phyloP scores from a whole-genome alignment of 2,113 vertebrate genomes.

The Dromaius novaehollandiae region DNA sequence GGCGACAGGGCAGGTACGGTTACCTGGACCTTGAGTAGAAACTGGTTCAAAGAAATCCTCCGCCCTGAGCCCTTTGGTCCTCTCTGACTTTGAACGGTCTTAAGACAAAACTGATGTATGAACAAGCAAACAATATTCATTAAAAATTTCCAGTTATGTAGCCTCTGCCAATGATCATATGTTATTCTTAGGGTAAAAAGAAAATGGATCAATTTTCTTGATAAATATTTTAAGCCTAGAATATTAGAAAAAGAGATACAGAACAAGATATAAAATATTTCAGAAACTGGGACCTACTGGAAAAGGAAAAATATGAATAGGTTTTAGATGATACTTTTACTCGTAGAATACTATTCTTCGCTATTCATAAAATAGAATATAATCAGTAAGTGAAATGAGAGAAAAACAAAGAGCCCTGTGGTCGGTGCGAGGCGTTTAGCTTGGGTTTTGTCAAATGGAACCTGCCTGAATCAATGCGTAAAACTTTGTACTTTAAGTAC shows the following conservation, averaged over 20 bases:
- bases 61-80: background rate
- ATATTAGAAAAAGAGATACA: background rate
- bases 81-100: background rate
- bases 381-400: background rate
- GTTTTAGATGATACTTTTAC: background rate
- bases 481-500: too few relatives aligned
- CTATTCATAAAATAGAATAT: background rate
- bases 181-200: background rate
- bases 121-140: background rate
- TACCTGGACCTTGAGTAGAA: background rate
- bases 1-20: background rate
- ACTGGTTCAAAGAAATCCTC: background rate
- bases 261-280: background rate
- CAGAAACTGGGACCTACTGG: background rate
- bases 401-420: background rate
- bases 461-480: background rate
- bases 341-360: background rate
- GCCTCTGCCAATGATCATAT: too few relatives aligned
- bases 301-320: background rate
- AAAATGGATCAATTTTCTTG: too few relatives aligned
- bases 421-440: background rate
- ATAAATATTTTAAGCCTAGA: background rate
- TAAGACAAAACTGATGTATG: background rate
- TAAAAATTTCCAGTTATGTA: background rate
- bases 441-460: background rate